Conservation (phyloP, 2,113 vertebrate species). For the Platycercus adscitus region DNA sequence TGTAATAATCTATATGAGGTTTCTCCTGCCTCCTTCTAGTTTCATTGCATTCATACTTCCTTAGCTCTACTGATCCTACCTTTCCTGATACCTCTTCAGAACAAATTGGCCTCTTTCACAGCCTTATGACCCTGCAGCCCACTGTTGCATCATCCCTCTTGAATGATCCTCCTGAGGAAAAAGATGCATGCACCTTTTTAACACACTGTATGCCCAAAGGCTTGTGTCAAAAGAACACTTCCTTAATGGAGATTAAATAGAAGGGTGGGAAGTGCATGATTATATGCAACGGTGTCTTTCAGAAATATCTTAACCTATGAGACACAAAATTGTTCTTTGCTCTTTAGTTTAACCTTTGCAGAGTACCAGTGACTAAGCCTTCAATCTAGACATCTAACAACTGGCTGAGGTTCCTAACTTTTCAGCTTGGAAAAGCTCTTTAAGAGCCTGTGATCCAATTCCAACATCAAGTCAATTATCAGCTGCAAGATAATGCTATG, state of each 20-base stretch:
- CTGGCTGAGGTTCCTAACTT: neutral
- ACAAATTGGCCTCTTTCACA: neutral
- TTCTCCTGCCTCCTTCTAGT: neutral
- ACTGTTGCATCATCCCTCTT: fast-evolving
- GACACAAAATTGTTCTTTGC: neutral
- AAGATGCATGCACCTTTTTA: fast-evolving
- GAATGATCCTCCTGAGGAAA: neutral
- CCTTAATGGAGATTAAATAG: neutral
- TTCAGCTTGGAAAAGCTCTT: neutral
- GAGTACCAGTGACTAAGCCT: neutral
- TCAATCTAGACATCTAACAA: neutral
- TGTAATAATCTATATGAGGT: fast-evolving
- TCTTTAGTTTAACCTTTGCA: neutral
- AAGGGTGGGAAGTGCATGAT: neutral
- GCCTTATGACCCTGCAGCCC: fast-evolving
- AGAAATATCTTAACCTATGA: neutral
- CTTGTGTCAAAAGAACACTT: neutral
- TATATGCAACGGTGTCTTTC: neutral
- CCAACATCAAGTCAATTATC: neutral
- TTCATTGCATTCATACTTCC: neutral
- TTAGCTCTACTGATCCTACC: neutral
- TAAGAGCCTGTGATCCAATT: neutral
- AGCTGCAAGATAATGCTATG: neutral
- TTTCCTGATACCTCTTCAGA: neutral
- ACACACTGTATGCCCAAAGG: neutral